These are phyloP conservation scores for Amyelois transitella DNA, from an alignment of 1,140 invertebrate genomes.

Conservation along the genomic window DNA sequence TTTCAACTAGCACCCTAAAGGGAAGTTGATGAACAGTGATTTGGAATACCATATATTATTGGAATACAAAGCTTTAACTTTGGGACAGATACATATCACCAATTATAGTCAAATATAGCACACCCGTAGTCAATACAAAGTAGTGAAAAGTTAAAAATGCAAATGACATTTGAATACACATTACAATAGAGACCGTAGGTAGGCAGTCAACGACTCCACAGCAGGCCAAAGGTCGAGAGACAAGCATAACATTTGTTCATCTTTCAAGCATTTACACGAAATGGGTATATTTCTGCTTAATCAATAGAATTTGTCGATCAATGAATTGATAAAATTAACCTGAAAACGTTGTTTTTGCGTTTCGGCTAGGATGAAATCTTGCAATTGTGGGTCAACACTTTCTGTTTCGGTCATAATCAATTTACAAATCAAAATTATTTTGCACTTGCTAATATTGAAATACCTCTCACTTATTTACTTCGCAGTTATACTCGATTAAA, in stretches of 20 bases:
- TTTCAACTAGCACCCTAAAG: too few species aligned
- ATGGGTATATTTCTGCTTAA: background rate
- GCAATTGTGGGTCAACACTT: constrained; percentile 54
- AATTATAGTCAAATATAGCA: too few species aligned
- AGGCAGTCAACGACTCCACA: background rate
- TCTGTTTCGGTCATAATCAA: constrained; percentile 63
- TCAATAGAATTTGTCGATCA: background rate
- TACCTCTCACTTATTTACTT: background rate
- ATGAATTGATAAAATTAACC: constrained; percentile 25
- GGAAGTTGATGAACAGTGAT: too few species aligned
- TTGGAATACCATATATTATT: too few species aligned
- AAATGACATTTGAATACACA: too few species aligned
- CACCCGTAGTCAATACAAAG: too few species aligned
- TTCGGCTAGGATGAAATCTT: constrained; percentile 59
- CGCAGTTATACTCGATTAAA: background rate
- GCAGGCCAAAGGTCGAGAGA: constrained; percentile 6
- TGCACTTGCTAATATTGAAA: background rate
- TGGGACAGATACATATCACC: too few species aligned
- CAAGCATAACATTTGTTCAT: background rate
- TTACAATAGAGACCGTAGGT: background rate
- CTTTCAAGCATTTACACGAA: background rate
- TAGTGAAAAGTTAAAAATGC: too few species aligned
- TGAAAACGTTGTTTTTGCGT: constrained; percentile 68
- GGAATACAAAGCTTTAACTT: too few species aligned
- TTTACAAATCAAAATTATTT: constrained; percentile 3